Evolutionary conservation across 2,888 invertebrate genomes (phyloP), one percentile per base, ranked within the genome.

Genomic region (Stegophylla sp.): DNA sequence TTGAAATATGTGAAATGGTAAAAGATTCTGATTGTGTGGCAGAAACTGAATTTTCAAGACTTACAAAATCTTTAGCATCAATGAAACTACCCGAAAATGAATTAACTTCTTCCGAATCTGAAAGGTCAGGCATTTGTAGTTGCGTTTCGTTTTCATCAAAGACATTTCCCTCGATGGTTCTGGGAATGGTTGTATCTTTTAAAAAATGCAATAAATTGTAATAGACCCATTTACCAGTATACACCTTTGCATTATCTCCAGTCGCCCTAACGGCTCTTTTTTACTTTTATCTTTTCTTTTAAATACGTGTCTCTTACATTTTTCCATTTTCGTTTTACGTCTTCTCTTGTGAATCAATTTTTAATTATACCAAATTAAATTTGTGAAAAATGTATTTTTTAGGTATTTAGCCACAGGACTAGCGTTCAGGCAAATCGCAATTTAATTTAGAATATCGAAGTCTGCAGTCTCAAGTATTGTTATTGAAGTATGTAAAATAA

Each of bases 351-450:
- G 59, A 72, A 56, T 12, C 7, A 26, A 15, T 67, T 66, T 23
- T 48, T 67, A 48, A 48, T 67, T 48, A 9, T 67, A n/a, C n/a
- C n/a, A n/a, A 67, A 67, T 17, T 67, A 67, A 67, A 48, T 12
- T 67, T 48, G 48, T 67, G 67, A 67, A 48, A 61, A 67, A 48
- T 17, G 13, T 17, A 48, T 71, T 72, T 84, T 83, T 82, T 74
- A 84, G 84, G 82, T 85, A 84, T 79, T 83, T 84, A 69, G 83
- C 83, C 73, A 84, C 83, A 63, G 84, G 84, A 59, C 56, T 72
- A 43, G 83, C 82, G 43, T 84, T 84, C 82, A 66, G 63, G 23
- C 82, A 83, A 41, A 71, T 85, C 67, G 75, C 82, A 20, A 82
- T 83, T 20, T 84, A 84, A 79, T 84, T 84, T 71, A 82, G 76